Conservation (phyloP, 2,888 invertebrate genomes). For the Xanthorhoe designata region DNA sequence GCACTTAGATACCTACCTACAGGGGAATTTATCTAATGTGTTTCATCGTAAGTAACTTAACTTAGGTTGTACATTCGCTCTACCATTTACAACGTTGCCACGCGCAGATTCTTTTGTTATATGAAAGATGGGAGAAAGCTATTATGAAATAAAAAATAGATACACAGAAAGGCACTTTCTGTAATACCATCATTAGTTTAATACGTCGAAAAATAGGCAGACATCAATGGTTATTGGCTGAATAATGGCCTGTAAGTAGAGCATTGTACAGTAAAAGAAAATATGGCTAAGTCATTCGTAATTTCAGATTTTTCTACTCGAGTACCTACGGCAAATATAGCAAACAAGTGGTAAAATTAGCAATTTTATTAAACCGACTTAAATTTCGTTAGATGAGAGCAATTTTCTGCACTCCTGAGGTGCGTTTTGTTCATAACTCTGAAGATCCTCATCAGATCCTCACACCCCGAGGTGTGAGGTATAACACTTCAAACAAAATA, state of each 20-base stretch:
- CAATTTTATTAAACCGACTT: too few species aligned
- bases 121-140: constrained; percentile 31
- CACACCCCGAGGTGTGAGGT: too few species aligned
- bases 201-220: constrained; percentile 35
- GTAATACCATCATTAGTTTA: constrained; percentile 42
- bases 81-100: constrained; percentile 12
- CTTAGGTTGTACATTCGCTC: constrained; percentile 6
- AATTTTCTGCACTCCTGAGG: too few species aligned
- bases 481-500: too few species aligned
- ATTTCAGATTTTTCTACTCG: not conserved
- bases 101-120: constrained; percentile 14
- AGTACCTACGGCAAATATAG: too few species aligned
- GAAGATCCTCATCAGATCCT: too few species aligned
- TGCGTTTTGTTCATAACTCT: too few species aligned
- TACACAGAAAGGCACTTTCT: constrained; percentile 41
- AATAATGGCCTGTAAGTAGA: constrained; percentile 14
- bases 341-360: too few species aligned
- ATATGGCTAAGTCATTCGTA: constrained; percentile 9
- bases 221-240: constrained; percentile 33
- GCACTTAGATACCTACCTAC: too few species aligned
- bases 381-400: too few species aligned
- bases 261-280: constrained; percentile 6
- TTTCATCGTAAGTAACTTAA: constrained; percentile 3
- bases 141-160: constrained; percentile 43
- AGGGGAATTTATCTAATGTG: not conserved